Evolutionary conservation across 1,140 invertebrate genomes (phyloP), one percentile per base, ranked within the genome.

Genomic region (Eumaeus atala): DNA sequence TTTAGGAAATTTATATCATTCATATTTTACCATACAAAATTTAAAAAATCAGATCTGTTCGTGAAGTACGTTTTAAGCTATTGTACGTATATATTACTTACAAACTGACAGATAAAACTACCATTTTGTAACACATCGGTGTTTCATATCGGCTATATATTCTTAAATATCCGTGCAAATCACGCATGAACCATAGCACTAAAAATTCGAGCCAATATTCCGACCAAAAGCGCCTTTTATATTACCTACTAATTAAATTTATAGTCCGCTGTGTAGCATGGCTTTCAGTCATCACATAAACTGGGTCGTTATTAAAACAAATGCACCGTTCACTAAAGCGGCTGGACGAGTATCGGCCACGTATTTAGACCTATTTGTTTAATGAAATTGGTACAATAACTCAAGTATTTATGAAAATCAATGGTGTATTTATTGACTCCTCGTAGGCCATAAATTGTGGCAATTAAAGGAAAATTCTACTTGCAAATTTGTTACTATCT

Each of bases 321-420:
- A 40, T 40, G 38, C 38, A 40, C 14, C 38, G 38, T 40, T 12
- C 21, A 28, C 47, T 17, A 14, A 47, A 11, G 17, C 44, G 9
- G 14, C 4, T 14, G 14, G 12, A 17, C n/a, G 28, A 5, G 48
- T 34, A 17, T 21, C 34, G 21, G 48, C 54, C 52, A 51, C 49
- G 52, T 38, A 40, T 38, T 49, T 34, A 44, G 40, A 38, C 38
- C 35, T 49, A 56, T 60, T 62, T 55, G 60, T 58, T 58, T 62
- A 56, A 58, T 62, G 54, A 61, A 57, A 61, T 55, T 52, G 49
- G 53, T 48, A 48, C 42, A 53, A 51, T 55, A 54, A 34, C 53
- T 61, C 40, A 44, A 14, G 40, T 44, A 44, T 44, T 44, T 44
- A 44, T 44, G 16, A 16, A 44, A 14, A 44, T 44, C 17, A 44